These are phyloP conservation scores for Parazoanthus atlanticus DNA, from an alignment of 92 coral and sea anemone genomes.

Conservation along the genomic window DNA sequence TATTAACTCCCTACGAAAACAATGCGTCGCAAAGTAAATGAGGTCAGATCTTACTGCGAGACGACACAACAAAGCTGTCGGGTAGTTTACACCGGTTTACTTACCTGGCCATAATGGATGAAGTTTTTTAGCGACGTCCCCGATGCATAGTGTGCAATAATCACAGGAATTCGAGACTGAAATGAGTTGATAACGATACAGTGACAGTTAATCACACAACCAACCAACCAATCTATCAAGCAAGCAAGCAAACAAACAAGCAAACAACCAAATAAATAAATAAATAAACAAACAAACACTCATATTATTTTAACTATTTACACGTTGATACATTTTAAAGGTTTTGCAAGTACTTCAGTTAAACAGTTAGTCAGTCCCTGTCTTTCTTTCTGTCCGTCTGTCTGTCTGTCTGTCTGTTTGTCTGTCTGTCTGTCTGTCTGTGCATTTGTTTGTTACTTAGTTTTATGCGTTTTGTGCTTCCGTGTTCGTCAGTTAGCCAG, in stretches of 20 bases:
- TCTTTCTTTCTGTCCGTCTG: too few relatives aligned
- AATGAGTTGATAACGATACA: not conserved
- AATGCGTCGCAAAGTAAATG: not conserved
- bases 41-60: not conserved
- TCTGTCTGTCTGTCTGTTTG: too few relatives aligned
- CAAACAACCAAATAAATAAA: not conserved
- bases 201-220: not conserved
- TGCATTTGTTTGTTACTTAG: too few relatives aligned
- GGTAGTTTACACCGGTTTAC: not conserved
- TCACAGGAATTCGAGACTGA: conserved; percentile 89
- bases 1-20: not conserved
- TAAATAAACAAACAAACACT: too few relatives aligned
- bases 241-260: not conserved
- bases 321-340: too few relatives aligned
- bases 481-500: not conserved
- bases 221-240: too few relatives aligned
- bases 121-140: conserved; percentile 92
- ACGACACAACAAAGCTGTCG: too few relatives aligned
- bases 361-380: too few relatives aligned
- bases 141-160: conserved; percentile 80
- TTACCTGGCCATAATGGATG: conserved; percentile 95
- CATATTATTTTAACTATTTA: too few relatives aligned
- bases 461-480: too few relatives aligned
- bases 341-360: too few relatives aligned
- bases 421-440: too few relatives aligned